These are phyloP conservation scores for Strigamia maritima DNA, from an alignment of 2,888 invertebrate genomes.

Conservation along the genomic window DNA sequence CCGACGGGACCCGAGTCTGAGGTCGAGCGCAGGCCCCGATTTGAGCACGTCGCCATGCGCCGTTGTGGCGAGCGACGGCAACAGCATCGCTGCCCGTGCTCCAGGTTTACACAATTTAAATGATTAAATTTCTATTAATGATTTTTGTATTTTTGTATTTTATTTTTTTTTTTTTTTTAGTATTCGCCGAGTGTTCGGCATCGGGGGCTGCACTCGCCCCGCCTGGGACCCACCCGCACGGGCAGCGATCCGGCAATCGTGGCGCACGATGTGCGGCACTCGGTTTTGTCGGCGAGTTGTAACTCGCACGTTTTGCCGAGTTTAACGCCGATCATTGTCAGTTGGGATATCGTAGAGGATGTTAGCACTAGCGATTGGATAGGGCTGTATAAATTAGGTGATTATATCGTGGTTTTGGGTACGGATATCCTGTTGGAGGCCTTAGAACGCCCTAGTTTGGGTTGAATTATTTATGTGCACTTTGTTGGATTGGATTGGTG, in stretches of 20 bases:
- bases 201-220: slow-evolving; percentile 21
- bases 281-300: slow-evolving; percentile 49
- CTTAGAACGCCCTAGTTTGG: no score
- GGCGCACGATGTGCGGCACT: slow-evolving; percentile 42
- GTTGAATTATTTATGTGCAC: no score
- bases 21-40: slow-evolving; percentile 42
- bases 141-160: no score
- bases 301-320: slow-evolving; percentile 48
- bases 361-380: slow-evolving; percentile 53
- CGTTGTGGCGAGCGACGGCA: not conserved
- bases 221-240: slow-evolving; percentile 39
- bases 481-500: no score
- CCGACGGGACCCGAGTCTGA: slow-evolving; percentile 42
- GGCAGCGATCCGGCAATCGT: slow-evolving; percentile 42
- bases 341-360: slow-evolving; percentile 53
- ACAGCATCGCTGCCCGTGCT: not conserved
- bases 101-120: not conserved
- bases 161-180: not conserved
- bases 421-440: no score
- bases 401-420: slow-evolving; percentile 31
- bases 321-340: slow-evolving; percentile 48
- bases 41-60: slow-evolving; percentile 38
- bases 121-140: not conserved
- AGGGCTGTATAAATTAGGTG: slow-evolving; percentile 53
- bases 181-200: slow-evolving; percentile 19